Evolutionary conservation across 2,797 vertebrate species (phyloP), one percentile per base, ranked within the genome.

Genomic region (Sebastes wilsoni): DNA sequence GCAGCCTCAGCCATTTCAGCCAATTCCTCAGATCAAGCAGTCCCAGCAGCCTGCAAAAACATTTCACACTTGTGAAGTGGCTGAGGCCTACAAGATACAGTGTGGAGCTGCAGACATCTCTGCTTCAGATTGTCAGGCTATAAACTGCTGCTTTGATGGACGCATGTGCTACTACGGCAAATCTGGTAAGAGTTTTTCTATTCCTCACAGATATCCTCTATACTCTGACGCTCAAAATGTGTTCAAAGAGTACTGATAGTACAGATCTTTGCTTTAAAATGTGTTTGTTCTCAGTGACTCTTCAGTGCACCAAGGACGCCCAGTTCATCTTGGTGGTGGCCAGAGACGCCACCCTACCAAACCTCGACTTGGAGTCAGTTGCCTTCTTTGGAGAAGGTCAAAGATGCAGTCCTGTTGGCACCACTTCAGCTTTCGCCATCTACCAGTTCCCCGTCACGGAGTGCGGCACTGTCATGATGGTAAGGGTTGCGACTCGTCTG

Each of bases 301-400:
- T 95, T 61, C 94, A 96, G 84, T 95, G 94, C 77, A 95, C 94
- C 79, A 90, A 91, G 73, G 92, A 93, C 36, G 94, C 64, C n/a
- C 91, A 95, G 67, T 85, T 96, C 23, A 91, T 95, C 4, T 9
- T 95, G 49, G 95, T 95, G 75, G 88, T 93, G 30, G 78, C 92
- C 71, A 95, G 73, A 85, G 88, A 93, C 13, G 78, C 90, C 42
- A 96, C 94, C 5, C n/a, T 92, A 25, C 95, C 95, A 12, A 38
- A 64, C 42, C 67, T 92, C 2, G 90, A 91, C 42, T 70, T 95
- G 32, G 86, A 92, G 0, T 25, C 84, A 0, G 5, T 94, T 22
- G 12, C 28, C 75, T 91, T 96, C 32, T 1, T 87, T 49, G 87
- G 67, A 77, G 20, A 7, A 8, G 82, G 56, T 30, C 22, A 11